Percentiles rank a stretch among this genome's conserved stretches.
These are phyloP conservation scores for Autographa pulchrina DNA, from an alignment of 2,888 invertebrate species.

Conservation along the genomic window DNA sequence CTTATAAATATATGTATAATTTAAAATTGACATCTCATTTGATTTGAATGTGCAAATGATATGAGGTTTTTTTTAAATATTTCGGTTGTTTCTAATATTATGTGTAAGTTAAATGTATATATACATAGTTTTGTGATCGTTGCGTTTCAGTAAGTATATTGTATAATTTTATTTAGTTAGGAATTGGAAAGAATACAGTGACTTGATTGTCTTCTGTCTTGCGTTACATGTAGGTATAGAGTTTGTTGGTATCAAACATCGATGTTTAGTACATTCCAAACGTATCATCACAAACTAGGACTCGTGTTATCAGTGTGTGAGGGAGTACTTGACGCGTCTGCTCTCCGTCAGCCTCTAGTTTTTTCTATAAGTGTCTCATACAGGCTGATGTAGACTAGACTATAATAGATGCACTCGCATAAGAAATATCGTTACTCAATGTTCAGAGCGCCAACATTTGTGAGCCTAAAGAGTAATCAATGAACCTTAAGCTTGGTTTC, in stretches of 20 bases:
- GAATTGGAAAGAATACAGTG: constrained; percentile 43
- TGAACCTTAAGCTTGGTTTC: neutral
- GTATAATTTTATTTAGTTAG: constrained; percentile 50
- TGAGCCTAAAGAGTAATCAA: neutral
- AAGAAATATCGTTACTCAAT: constrained; percentile 15
- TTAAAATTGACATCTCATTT: constrained; percentile 45
- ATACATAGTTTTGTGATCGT: constrained; percentile 58
- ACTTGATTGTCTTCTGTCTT: constrained; percentile 32
- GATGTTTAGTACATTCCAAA: constrained; percentile 59
- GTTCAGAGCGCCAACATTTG: neutral
- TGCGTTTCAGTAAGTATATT: constrained; percentile 53
- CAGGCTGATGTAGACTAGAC: constrained; percentile 40
- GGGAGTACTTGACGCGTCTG: constrained; percentile 24
- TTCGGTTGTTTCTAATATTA: constrained; percentile 52
- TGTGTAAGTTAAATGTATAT: constrained; percentile 58
- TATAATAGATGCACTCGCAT: constrained; percentile 33
- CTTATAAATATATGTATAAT: constrained; percentile 35
- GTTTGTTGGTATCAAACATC: constrained; percentile 42
- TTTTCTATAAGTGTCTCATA: constrained; percentile 5
- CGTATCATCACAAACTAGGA: constrained; percentile 52
- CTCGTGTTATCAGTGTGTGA: constrained; percentile 35
- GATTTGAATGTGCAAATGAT: constrained; percentile 33
- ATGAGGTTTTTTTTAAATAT: constrained; percentile 27
- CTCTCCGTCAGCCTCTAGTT: constrained; percentile 28
- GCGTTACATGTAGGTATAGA: constrained; percentile 21